Evolutionary conservation across 2,113 vertebrate species (phyloP).

Genomic region (Sprattus sprattus): DNA sequence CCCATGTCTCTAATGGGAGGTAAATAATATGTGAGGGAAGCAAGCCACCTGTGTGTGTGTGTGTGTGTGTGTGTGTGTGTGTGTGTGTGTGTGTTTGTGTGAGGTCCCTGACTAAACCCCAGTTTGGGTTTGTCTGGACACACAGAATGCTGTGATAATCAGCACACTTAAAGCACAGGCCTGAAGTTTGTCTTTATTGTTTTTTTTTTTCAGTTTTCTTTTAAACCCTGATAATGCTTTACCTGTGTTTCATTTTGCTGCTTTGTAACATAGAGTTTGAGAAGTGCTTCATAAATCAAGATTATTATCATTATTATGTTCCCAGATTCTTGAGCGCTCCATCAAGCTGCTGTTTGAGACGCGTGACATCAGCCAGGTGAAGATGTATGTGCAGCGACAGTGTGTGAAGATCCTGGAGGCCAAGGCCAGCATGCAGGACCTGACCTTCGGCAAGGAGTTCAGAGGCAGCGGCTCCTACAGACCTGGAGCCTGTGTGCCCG

Average conservation of each 20-base stretch:
- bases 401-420: conserved; percentile 91
- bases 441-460: conserved; percentile 97
- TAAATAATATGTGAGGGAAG: neutral
- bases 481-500: conserved; percentile 91
- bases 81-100: neutral
- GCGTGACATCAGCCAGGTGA: conserved; percentile 95
- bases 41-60: conserved; percentile 8
- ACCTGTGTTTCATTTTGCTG: too few species aligned
- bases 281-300: too few species aligned
- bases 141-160: neutral
- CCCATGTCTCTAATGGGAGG: neutral
- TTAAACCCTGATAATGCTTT: neutral
- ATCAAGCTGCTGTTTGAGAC: conserved; percentile 98
- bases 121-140: conserved; percentile 13
- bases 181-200: neutral
- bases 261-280: too few species aligned
- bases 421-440: conserved; percentile 93
- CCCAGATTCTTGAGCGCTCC: conserved; percentile 93
- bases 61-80: conserved; percentile 19
- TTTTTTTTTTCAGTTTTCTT: neutral
- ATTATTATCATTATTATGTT: too few species aligned
- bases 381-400: conserved; percentile 92
- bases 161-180: neutral
- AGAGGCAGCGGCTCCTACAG: conserved; percentile 85
- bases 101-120: neutral